A percentile compares a stretch with the other conserved stretches of the same genome.
phyloP scores from a whole-genome alignment of 2,888 invertebrate species.

The Macrosoma leucophasiata region DNA sequence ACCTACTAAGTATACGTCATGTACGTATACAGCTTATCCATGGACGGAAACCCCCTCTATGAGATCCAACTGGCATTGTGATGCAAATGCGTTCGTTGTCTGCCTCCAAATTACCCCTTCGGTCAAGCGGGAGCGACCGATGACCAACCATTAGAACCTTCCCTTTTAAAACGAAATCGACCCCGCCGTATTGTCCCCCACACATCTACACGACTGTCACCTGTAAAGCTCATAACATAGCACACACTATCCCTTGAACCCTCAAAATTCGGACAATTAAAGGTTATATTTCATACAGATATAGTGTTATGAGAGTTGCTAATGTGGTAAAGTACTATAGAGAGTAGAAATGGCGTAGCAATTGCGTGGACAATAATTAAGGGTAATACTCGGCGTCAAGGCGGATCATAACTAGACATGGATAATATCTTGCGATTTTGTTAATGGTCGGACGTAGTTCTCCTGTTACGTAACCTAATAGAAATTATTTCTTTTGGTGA shows the following conservation, averaged over 20 bases:
- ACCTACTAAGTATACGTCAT: too few relatives aligned
- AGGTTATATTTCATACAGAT: conserved; percentile 65
- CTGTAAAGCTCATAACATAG: conserved; percentile 33
- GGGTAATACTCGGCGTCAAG: conserved; percentile 46
- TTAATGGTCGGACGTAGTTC: conserved; percentile 37
- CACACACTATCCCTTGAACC: conserved; percentile 34
- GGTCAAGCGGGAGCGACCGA: conserved; percentile 65
- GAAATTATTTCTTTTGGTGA: too few relatives aligned
- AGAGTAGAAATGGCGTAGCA: conserved; percentile 51
- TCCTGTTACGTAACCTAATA: too few relatives aligned
- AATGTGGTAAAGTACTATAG: conserved; percentile 56
- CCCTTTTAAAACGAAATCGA: conserved; percentile 62
- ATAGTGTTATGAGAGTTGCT: conserved; percentile 64
- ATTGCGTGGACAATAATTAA: conserved; percentile 67
- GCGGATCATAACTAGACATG: conserved; percentile 44
- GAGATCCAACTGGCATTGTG: conserved; percentile 66
- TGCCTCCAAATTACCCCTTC: conserved; percentile 73
- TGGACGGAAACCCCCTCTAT: conserved; percentile 52
- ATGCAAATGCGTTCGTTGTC: conserved; percentile 73
- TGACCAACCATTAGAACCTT: conserved; percentile 69
- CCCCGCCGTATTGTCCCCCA: conserved; percentile 34
- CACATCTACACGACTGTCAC: conserved; percentile 37
- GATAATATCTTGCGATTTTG: conserved; percentile 58
- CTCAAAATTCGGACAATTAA: conserved; percentile 32
- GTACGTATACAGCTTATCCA: conserved; percentile 49